Base-by-base conservation (phyloP, 1,140 invertebrate species). In the Lycorma delicatula region DNA sequence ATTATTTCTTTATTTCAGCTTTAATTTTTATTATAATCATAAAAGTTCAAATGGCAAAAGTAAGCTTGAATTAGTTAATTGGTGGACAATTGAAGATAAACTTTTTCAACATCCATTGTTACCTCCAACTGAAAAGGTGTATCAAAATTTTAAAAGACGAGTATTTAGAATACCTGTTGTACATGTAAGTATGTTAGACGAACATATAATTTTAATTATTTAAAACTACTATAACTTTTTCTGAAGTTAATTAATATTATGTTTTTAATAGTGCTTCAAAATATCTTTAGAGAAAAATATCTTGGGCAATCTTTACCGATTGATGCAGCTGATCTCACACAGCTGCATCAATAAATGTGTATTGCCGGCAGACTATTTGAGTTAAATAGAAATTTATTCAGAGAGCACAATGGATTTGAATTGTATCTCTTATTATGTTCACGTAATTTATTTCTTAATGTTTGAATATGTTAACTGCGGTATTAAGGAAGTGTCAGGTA, bases 21-120 rank as follows among this genome's bases (percentile, higher is more conserved):
- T 80, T 61, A 74, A 81, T 23, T 71, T 86, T 29, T 83, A 81
- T 66, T 85, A 82, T 69, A 84, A 82, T 68, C 83, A 85, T 71
- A 82, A 79, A 0, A 71, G 71, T 3, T 74, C 81, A 1, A 66
- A 77, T 28, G 75, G 71, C 18, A 65, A 70, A 12, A 73, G 78
- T 25, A 72, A 76, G 47, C 65, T 85, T 16, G 66, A 72, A 0
- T 65, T 84, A 59, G 79, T 85, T 0, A 85, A 85, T 66, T 85
- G 82, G 83, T 86, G 83, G 78, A 75, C 77, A 26, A 73, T 75
- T 4, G 68, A 70, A 13, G 73, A 70, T 44, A 75, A 78, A 0
- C 64, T 85, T 1, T 82, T 82, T 63, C 75, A 75, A 55, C 76
- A 77, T 3, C 83, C 83, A 0, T 71, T 83, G 1, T 67, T 86